Base-by-base conservation (phyloP, 2,113 vertebrate genomes). In the Merops nubicus region DNA sequence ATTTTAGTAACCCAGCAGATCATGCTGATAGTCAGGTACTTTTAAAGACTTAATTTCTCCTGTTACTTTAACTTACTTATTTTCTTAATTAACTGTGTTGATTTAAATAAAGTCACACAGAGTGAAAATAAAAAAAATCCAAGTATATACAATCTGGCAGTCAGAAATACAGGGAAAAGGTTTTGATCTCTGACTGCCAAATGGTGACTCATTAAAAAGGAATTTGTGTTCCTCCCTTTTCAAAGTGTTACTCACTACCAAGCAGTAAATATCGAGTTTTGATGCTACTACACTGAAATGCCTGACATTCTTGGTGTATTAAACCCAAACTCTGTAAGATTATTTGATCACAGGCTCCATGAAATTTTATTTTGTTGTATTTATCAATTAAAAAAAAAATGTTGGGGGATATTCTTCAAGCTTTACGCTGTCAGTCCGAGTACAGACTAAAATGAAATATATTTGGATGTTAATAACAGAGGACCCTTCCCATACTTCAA, bases 191-290 rank as follows among this genome's bases (percentile, higher is more conserved):
- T 93, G 93, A 57, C 75, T 96, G 89, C 92, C 96, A 97, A 96
- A 91, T n/a, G 87, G 65, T 97, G 98, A 97, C 92, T 98, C 96
- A 97, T 95, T 86, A 81, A 92, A 96, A 91, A 91, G 80, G 94
- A 97, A 97, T 97, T 96, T 97, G 89, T 94, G 76, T 92, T 96
- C 89, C 88, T 96, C 79, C 91, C 89, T 90, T 97, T 90, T 89
- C 68, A 83, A 96, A 96, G 83, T 48, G 88, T 92, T 96, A 91
- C 82, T 97, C 91, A 81, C 78, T 94, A 85, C 88, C 74, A 86
- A 94, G 89, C 47, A 93, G 86, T 93, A 97, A 96, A 89, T 95
- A 96, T 74, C 95, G 86, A 87, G 78, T 97, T 97, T 92, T 96
- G 96, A 91, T 97, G 92, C 84, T 91, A 43, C 90, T 95, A 48